These are phyloP conservation scores for Hemichromis elongatus DNA, from an alignment of 2,113 vertebrate genomes.

Conservation along the genomic window DNA sequence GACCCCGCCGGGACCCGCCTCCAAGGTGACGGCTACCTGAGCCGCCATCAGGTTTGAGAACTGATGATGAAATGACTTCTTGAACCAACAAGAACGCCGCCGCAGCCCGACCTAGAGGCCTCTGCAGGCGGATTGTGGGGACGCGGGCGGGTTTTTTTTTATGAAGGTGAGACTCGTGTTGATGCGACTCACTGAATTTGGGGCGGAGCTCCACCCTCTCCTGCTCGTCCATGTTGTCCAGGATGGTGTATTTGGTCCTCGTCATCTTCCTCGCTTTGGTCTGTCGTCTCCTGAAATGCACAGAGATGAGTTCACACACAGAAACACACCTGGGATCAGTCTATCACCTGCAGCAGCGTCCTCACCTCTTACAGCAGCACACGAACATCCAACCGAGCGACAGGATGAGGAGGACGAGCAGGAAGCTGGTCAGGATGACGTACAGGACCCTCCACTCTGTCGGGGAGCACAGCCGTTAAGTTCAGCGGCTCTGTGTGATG, in stretches of 20 bases:
- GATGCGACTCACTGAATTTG: constrained; percentile 77
- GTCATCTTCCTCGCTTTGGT: constrained; percentile 86
- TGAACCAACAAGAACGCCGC: fast-evolving
- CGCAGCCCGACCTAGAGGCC: fast-evolving
- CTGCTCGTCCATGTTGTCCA: constrained; percentile 91
- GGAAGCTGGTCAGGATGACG: constrained; percentile 73
- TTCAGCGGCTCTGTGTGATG: neutral
- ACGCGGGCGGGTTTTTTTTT: too few relatives aligned
- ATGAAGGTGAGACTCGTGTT: too few relatives aligned
- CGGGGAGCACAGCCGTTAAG: neutral
- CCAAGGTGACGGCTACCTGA: neutral
- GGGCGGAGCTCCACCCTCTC: constrained; percentile 86
- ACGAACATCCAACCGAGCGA: constrained; percentile 78
- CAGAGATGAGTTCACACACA: neutral
- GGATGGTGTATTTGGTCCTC: constrained; percentile 87
- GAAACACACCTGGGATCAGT: neutral
- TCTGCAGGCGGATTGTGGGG: neutral
- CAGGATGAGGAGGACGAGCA: constrained; percentile 70
- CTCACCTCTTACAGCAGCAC: constrained; percentile 87
- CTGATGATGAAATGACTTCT: neutral
- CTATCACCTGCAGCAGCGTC: neutral
- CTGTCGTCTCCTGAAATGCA: constrained; percentile 71
- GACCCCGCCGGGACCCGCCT: neutral
- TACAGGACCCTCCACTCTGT: constrained; percentile 90
- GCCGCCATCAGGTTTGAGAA: neutral